Percentiles rank a stretch among this genome's conserved stretches.
Conservation (phyloP, 1,140 invertebrate genomes). For the Pogonognathellus flavescens region DNA sequence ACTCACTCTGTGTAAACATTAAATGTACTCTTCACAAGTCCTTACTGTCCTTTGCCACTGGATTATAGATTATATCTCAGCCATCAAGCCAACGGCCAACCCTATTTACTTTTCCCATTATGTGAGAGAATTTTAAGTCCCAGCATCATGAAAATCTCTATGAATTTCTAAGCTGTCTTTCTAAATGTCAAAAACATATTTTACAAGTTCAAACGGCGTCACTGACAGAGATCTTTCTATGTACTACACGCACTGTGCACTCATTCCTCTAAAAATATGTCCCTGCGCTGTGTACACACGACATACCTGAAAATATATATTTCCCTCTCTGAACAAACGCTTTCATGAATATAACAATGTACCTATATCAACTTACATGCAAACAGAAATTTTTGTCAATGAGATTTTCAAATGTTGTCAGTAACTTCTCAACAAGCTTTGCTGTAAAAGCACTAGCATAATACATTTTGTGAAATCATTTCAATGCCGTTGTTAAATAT, state of each 20-base stretch:
- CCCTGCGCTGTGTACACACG: neutral
- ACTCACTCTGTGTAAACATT: neutral
- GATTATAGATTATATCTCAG: conserved; percentile 15
- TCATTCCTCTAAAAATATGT: neutral
- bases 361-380: too few species aligned
- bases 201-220: neutral
- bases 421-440: too few species aligned
- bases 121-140: neutral
- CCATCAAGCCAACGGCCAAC: neutral
- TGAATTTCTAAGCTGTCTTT: conserved; percentile 39
- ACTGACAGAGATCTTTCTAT: neutral
- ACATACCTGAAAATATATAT: too few species aligned
- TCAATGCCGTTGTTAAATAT: too few species aligned
- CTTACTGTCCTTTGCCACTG: neutral
- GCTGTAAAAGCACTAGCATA: too few species aligned
- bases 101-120: conserved; percentile 33
- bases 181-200: conserved; percentile 49
- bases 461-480: too few species aligned
- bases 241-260: neutral
- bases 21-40: neutral
- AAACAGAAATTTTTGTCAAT: too few species aligned
- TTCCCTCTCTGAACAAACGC: too few species aligned
- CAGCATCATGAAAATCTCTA: conserved; percentile 4
- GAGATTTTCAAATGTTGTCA: too few species aligned
- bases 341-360: too few species aligned